phyloP scores from a whole-genome alignment of 1,140 invertebrate genomes.

The Cydia strobilella region DNA sequence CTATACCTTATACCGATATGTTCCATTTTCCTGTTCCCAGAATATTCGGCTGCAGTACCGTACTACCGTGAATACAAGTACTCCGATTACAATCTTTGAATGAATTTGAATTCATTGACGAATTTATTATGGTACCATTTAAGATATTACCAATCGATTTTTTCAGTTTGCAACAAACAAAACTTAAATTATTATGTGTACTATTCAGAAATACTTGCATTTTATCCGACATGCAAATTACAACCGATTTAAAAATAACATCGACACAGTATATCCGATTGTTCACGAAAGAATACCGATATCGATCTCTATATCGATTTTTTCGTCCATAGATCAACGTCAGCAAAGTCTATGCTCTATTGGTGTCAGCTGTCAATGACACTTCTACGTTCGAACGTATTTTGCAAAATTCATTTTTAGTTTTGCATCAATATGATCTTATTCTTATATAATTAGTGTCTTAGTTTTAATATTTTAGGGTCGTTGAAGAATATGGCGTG shows the following conservation, averaged over 20 bases:
- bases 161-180: not conserved
- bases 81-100: not conserved
- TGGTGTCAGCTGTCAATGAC: slow-evolving; percentile 74
- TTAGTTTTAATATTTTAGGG: slow-evolving; percentile 36
- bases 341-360: slow-evolving; percentile 57
- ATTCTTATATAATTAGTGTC: slow-evolving; percentile 53
- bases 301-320: slow-evolving; percentile 69
- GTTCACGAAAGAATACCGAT: slow-evolving; percentile 18
- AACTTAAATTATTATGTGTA: too few relatives aligned
- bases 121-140: too few relatives aligned
- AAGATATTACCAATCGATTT: too few relatives aligned
- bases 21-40: slow-evolving; percentile 35
- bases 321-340: slow-evolving; percentile 58
- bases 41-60: slow-evolving; percentile 42
- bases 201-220: too few relatives aligned
- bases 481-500: slow-evolving; percentile 35
- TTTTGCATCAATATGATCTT: slow-evolving; percentile 49
- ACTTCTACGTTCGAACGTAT: slow-evolving; percentile 68
- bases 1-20: slow-evolving; percentile 19
- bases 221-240: not conserved
- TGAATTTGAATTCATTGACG: too few relatives aligned
- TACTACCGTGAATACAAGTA: not conserved
- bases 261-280: not conserved
- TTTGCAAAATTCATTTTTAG: slow-evolving; percentile 49
- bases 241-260: not conserved